Evolutionary conservation across 2,888 invertebrate species (phyloP), one percentile per base, ranked within the genome.

Genomic region (Idaea straminata): DNA sequence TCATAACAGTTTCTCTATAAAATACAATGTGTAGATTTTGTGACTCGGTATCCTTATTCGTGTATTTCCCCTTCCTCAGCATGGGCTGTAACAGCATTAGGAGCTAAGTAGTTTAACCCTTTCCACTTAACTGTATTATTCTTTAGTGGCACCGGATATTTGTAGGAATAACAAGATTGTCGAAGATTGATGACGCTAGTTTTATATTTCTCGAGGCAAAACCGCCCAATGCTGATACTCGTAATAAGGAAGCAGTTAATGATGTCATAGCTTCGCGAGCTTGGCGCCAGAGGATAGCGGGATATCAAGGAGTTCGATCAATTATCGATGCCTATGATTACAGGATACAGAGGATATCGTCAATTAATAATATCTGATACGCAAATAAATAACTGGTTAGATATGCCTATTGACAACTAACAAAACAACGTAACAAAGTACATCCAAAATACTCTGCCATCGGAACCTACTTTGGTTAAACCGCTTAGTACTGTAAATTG

Each of bases 301-400:
- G 78, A 81, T 77, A 82, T 78, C 68, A 71, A 69, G 61, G 69
- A 65, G 65, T 71, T 69, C 66, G 71, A 75, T 75, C 74, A 74
- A 76, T 74, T 69, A 69, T 64, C 63, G 61, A 36, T 61, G 16
- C 63, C 38, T 16, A 59, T 15, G 57, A 60, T 59, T 60, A 5
- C 59, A 35, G 35, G 59, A 35, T 60, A 64, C 25, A 35, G 59
- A 65, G 62, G 62, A 69, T 70, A 70, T 66, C 66, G 65, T 61
- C 68, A 64, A 64, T 65, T 4, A 58, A 4, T 25, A 5, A 66
- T 34, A 36, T n/a, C 61, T 5, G 38, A 25, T 57, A 76, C 75
- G 47, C 47, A 13, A 47, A 47, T 47, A 47, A 47, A 47, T 47
- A 13, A 13, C 25, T 47, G 10, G 7, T 47, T 47, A 47, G 47